Evolutionary conservation across 2,113 vertebrate species (phyloP).

Genomic region (Panthera tigris): DNA sequence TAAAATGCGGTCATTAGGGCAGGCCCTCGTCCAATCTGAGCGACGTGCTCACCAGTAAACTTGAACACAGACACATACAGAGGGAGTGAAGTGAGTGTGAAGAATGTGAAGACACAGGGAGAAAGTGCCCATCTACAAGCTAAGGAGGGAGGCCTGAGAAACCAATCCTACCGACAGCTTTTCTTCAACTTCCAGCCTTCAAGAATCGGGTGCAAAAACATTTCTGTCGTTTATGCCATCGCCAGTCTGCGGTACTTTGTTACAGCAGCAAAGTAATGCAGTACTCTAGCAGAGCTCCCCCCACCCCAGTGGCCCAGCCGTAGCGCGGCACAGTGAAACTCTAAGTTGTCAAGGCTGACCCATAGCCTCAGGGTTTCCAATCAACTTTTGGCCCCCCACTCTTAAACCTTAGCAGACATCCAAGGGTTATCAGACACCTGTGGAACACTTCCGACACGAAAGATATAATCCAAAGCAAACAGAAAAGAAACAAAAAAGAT

Average conservation of each 20-base stretch:
- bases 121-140: neutral
- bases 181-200: neutral
- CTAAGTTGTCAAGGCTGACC: neutral
- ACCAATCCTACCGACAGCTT: neutral
- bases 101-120: neutral
- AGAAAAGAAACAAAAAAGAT: constrained; percentile 10
- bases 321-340: neutral
- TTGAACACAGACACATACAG: neutral
- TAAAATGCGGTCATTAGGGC: neutral
- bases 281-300: neutral
- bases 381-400: neutral
- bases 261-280: neutral
- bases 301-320: neutral
- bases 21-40: neutral
- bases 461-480: neutral
- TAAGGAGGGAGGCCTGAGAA: neutral
- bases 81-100: neutral
- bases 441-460: neutral
- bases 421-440: neutral
- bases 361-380: neutral
- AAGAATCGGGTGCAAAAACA: neutral
- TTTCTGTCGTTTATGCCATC: neutral
- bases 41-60: neutral
- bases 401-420: neutral
- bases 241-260: neutral